Evolutionary conservation across 2,113 vertebrate genomes (phyloP).

Genomic region (Tinamus guttatus): DNA sequence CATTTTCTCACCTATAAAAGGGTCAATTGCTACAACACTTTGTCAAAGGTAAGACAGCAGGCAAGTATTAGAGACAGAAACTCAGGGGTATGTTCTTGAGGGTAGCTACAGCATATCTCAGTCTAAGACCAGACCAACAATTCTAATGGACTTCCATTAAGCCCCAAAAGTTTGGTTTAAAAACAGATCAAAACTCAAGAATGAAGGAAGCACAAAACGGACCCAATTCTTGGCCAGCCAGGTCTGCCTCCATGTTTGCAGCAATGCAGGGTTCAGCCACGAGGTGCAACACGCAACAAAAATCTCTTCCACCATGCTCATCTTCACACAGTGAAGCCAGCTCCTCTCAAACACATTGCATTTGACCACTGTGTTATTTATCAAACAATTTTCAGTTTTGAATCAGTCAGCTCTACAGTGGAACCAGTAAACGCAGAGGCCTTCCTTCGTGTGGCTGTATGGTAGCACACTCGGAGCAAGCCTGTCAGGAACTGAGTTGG

Average conservation of each 20-base stretch:
- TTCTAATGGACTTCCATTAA: neutral
- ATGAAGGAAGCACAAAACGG: neutral
- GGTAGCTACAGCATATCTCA: neutral
- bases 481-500: neutral
- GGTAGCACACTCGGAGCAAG: neutral
- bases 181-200: neutral
- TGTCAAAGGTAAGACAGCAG: neutral
- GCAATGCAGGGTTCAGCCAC: neutral
- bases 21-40: neutral
- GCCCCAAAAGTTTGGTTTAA: neutral
- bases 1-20: neutral
- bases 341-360: neutral
- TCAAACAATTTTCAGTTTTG: neutral
- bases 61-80: neutral
- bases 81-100: neutral
- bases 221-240: neutral
- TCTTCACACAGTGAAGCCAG: neutral
- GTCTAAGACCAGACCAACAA: neutral
- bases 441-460: neutral
- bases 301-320: neutral
- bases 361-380: neutral
- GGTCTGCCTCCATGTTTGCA: neutral
- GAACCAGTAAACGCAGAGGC: neutral
- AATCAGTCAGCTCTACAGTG: neutral
- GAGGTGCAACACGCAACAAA: neutral